Evolutionary conservation across 2,888 invertebrate species (phyloP), one percentile per base, ranked within the genome.

Genomic region (Cheiracanthium punctorium): DNA sequence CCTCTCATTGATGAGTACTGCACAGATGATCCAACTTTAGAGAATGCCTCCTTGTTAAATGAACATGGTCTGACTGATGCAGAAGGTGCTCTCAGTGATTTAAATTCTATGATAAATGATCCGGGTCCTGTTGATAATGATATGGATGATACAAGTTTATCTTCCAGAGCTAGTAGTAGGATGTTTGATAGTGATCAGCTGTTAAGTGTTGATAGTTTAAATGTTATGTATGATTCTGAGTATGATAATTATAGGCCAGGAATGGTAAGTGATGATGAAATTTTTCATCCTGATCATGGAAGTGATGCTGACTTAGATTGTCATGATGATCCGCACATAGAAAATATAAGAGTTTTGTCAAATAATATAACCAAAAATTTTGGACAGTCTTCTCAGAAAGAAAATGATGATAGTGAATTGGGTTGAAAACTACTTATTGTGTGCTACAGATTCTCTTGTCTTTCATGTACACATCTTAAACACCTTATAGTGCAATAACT

Each of bases 51-150:
- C 58, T 94, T 96, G 93, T 92, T 96, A 24, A 96, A 96, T 92
- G 96, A 96, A 92, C 95, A 96, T 28, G 96, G 96, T 10, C 93
- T 96, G 67, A 96, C 96, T 0, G 96, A 96, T 92, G 96, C 96
- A 12, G 96, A 96, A 93, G 96, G 96, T 84, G 96, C 96, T 32
- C 93, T 96, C 86, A 96, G 96, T 90, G 96, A 96, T 92, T 95
- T 96, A 73, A 96, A 96, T 92, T 90, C 90, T 28, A 87, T 90
- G 48, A 89, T 90, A 69, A 90, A 91, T 74, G 91, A 91, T 82
- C 90, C 90, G 8, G 90, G 90, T 70, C 93, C 93, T 75, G 72
- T 12, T 4, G 93, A 93, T 71, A 91, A 91, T 28, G 93, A 94
- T 90, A 93, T 93, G 90, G 94, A 94, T 91, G 94, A 96, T 91